phyloP scores from a whole-genome alignment of 2,797 vertebrate genomes.

The Selene dorsalis region DNA sequence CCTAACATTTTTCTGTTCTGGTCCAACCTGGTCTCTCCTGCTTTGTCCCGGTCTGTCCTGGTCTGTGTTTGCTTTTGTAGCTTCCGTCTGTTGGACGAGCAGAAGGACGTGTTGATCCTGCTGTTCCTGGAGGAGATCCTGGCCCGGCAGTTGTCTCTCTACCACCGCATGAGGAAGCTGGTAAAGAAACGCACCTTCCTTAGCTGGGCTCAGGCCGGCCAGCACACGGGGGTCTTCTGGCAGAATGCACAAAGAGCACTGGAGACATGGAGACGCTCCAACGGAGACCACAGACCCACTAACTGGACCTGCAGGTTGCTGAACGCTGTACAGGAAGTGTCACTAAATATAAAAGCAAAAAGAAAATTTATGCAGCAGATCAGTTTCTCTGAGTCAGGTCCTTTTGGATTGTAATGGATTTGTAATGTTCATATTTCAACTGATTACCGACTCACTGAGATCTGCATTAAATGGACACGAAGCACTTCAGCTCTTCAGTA shows the following conservation, averaged over 20 bases:
- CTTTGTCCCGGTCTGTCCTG: background rate
- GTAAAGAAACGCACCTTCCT: conserved; percentile 68
- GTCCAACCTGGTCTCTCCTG: background rate
- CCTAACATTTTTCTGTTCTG: background rate
- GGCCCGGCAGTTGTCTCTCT: conserved; percentile 49
- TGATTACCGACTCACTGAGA: too few species aligned
- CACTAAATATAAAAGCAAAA: too few species aligned
- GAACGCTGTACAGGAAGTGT: background rate
- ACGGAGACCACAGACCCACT: background rate
- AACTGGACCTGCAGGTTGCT: background rate
- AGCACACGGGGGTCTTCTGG: conserved; percentile 55
- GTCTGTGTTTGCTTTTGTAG: conserved; percentile 1
- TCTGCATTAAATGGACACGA: too few species aligned
- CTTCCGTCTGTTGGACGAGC: conserved; percentile 71
- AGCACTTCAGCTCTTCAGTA: too few species aligned
- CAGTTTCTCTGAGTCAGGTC: too few species aligned
- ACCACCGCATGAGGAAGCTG: conserved; percentile 66
- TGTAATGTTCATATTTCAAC: too few species aligned
- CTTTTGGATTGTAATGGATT: too few species aligned
- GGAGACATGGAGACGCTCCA: background rate
- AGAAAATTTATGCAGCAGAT: too few species aligned
- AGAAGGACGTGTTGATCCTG: conserved; percentile 70
- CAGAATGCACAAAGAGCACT: conserved; percentile 55
- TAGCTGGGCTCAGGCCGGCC: conserved; percentile 58
- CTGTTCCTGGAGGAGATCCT: conserved; percentile 72